Conservation (phyloP, 1,140 invertebrate genomes). For the Meloidogyne hapla region DNA sequence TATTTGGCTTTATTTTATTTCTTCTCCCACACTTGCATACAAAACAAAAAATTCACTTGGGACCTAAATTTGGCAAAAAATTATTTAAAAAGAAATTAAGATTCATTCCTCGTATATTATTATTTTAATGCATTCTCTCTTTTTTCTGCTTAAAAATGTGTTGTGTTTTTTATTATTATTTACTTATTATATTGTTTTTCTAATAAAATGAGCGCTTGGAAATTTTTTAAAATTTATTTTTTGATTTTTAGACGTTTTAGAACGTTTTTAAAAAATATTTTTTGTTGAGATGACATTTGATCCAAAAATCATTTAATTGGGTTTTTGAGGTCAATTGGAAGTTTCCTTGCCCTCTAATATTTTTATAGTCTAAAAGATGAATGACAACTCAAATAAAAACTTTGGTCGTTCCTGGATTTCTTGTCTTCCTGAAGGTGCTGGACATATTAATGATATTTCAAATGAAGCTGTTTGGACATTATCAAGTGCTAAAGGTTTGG, state of each 20-base stretch:
- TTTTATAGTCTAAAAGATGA: neutral
- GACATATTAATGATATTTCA: constrained; percentile 84
- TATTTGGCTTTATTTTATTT: neutral
- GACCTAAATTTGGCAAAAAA: neutral
- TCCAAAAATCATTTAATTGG: neutral
- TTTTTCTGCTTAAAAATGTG: neutral
- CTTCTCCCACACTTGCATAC: neutral
- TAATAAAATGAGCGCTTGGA: neutral
- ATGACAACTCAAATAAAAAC: constrained; percentile 5
- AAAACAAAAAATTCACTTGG: neutral
- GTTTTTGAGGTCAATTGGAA: neutral
- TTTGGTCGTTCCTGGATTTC: constrained; percentile 13
- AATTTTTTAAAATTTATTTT: neutral
- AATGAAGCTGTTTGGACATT: constrained; percentile 94
- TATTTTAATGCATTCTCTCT: neutral
- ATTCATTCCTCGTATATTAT: too few species aligned
- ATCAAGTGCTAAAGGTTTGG: constrained; percentile 94
- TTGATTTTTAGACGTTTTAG: neutral
- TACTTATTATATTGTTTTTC: neutral
- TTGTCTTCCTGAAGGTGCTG: constrained; percentile 65
- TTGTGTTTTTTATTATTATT: neutral
- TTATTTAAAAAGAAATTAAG: too few species aligned
- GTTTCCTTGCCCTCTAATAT: neutral
- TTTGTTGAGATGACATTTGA: neutral
- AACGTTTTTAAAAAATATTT: neutral